These are phyloP conservation scores for Drosophila lacicola DNA, from an alignment of 2,888 invertebrate genomes.

Conservation along the genomic window DNA sequence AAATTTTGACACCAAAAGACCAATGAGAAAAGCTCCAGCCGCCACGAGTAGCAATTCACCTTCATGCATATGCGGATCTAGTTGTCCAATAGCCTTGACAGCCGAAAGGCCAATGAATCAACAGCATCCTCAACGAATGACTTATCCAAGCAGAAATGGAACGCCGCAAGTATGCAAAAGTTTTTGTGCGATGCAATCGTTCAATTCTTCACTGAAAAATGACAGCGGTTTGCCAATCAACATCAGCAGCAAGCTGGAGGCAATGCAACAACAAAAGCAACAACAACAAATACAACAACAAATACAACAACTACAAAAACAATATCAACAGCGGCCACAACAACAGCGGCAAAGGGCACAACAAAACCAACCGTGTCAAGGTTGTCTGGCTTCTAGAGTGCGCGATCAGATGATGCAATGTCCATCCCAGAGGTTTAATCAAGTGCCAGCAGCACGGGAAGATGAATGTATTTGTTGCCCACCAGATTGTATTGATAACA, in stretches of 20 bases:
- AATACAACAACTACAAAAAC: background rate
- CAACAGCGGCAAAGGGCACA: background rate
- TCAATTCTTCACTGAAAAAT: no score
- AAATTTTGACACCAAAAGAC: no score
- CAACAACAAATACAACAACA: background rate
- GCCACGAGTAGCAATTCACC: no score
- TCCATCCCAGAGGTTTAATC: background rate
- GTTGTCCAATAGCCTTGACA: background rate
- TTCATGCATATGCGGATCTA: no score
- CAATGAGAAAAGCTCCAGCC: no score
- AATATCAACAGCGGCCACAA: background rate
- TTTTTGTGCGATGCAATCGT: background rate
- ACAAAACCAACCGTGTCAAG: conserved; percentile 7
- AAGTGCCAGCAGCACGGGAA: no score
- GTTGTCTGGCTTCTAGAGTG: no score
- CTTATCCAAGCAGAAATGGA: no score
- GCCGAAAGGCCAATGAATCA: background rate
- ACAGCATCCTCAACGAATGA: no score
- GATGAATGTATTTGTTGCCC: no score
- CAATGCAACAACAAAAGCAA: background rate
- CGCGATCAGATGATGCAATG: conserved; percentile 5
- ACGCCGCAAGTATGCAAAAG: no score
- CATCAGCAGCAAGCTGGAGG: background rate
- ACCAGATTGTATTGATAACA: no score
- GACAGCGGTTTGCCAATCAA: background rate